A percentile compares a stretch with the other conserved stretches of the same genome.
These are phyloP conservation scores for Corapipo altera DNA, from an alignment of 2,113 vertebrate genomes.

Conservation along the genomic window DNA sequence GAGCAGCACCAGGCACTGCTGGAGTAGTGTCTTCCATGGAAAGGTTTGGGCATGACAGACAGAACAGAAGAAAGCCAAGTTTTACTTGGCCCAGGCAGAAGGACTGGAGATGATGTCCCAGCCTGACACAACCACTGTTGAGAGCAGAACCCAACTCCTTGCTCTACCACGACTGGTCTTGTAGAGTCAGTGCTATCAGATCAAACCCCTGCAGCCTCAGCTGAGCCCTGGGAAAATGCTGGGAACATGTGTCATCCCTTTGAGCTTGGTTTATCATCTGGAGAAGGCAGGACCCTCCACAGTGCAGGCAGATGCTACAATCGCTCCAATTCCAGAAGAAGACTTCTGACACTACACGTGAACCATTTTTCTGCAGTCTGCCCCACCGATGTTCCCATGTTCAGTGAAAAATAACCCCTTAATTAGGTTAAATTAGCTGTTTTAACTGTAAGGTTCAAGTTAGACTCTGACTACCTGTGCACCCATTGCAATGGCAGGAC, in stretches of 20 bases:
- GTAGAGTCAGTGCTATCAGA: not conserved
- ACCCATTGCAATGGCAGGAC: not conserved
- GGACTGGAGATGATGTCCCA: accelerated
- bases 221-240: not conserved
- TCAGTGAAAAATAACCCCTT: not conserved
- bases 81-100: not conserved
- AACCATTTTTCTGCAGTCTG: not conserved
- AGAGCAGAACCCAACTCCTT: not conserved
- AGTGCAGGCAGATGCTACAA: not conserved
- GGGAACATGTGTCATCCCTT: not conserved
- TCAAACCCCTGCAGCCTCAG: not conserved
- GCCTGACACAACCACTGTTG: not conserved
- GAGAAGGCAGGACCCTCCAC: constrained; percentile 26
- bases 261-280: not conserved
- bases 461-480: not conserved
- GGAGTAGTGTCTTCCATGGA: not conserved
- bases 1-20: not conserved
- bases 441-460: not conserved
- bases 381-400: not conserved
- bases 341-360: not conserved
- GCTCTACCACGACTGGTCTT: not conserved
- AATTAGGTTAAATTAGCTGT: not conserved
- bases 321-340: not conserved
- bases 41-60: not conserved
- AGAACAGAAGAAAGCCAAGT: not conserved